Conservation (phyloP, 2,797 vertebrate species). For the Triplophysa yarkandensis region DNA sequence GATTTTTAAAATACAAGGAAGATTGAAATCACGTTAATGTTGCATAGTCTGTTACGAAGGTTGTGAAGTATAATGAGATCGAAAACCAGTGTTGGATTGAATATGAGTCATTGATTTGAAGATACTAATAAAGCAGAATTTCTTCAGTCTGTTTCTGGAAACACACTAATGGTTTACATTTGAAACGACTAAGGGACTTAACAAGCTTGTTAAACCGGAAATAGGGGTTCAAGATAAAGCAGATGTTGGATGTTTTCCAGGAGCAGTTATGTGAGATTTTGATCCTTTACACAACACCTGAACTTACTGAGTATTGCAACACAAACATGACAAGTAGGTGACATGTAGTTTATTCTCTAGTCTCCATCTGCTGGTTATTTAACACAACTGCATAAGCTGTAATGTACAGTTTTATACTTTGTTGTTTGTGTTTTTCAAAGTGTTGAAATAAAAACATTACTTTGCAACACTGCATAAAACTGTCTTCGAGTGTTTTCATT, state of each 20-base stretch:
- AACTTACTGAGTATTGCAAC: not conserved
- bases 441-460: not conserved
- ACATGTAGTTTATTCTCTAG: not conserved
- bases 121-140: not conserved
- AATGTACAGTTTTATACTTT: not conserved
- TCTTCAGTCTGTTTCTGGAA: not conserved
- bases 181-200: not conserved
- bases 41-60: not conserved
- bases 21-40: too few relatives aligned
- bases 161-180: not conserved
- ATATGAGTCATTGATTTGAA: not conserved
- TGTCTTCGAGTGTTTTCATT: too few relatives aligned
- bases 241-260: not conserved
- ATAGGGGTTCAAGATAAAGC: not conserved
- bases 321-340: not conserved
- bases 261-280: not conserved
- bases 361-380: not conserved
- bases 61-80: not conserved
- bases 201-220: not conserved
- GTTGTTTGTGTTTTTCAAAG: not conserved
- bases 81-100: not conserved
- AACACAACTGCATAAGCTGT: not conserved
- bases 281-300: too few relatives aligned
- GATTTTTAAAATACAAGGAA: not conserved
- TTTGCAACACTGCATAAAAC: not conserved